Conservation (phyloP, 2,113 vertebrate species). For the Sula dactylatra region DNA sequence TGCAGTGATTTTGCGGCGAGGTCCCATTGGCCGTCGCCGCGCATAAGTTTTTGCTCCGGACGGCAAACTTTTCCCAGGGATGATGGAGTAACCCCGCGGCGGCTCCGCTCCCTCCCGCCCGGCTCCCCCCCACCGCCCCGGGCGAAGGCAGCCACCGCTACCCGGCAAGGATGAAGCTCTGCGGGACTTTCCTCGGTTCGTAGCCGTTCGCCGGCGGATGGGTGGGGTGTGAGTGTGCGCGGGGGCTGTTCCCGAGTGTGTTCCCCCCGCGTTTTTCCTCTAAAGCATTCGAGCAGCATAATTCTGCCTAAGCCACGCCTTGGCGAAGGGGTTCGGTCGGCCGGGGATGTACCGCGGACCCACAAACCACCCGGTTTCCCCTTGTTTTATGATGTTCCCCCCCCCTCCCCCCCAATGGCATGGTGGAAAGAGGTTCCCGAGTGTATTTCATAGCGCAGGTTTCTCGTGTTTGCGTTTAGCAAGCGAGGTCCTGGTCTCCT, state of each 20-base stretch:
- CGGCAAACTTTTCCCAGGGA: slow-evolving; percentile 78
- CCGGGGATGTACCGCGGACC: too few species aligned
- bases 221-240: background rate
- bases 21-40: slow-evolving; percentile 77
- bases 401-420: fast-evolving
- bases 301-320: background rate
- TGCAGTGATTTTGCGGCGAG: slow-evolving; percentile 55
- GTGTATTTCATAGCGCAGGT: fast-evolving
- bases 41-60: slow-evolving; percentile 84
- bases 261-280: background rate
- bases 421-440: background rate
- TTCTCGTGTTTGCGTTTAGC: background rate
- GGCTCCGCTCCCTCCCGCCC: background rate
- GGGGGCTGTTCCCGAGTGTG: background rate
- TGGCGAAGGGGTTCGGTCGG: background rate
- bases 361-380: background rate
- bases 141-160: background rate
- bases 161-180: slow-evolving; percentile 87
- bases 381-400: background rate
- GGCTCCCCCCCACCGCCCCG: background rate
- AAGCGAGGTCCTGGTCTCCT: background rate
- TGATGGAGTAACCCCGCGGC: slow-evolving; percentile 72
- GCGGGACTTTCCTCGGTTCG: slow-evolving; percentile 90
- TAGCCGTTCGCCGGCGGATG: slow-evolving; percentile 18
- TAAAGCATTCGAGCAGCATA: background rate